Base-by-base conservation (phyloP, 2,113 vertebrate genomes). In the Emydura subglobosa region DNA sequence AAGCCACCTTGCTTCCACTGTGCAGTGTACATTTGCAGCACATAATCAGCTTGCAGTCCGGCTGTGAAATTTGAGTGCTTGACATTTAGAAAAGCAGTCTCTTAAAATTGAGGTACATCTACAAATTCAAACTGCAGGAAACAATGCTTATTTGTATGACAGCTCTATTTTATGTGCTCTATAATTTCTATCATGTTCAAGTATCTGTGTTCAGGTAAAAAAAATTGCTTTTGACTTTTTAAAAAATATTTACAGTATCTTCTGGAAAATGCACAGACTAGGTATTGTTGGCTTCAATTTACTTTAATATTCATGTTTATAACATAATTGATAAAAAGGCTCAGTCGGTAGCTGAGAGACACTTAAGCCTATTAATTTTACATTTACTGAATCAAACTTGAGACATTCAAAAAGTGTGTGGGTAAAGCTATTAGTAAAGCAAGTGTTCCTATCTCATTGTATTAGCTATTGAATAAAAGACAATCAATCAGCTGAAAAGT, bases 61-160 rank as follows among this genome's bases (percentile, higher is more conserved):
- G 93, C 93, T 96, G 96, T 7, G 59, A 85, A 65, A 79, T 76
- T 10, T 51, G 74, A 88, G 83, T 11, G 51, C 85, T n/a, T 96
- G 95, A 51, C 87, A 89, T n/a, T 79, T 54, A 82, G 44, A 89
- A 74, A 42, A 96, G 57, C 79, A 88, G 86, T 85, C 74, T 85
- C 31, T 65, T 81, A 65, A 93, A 94, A 96, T 93, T 82, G 94
- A 94, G 72, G 57, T 78, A 49, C 4, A 72, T 93, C 88, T 34
- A 65, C 34, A 17, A 42, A 53, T 11, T 83, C 90, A 68, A 91
- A 88, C 2, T 3, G 74, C 90, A 87, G 87, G 88, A 12, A 91
- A 89, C 92, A 89, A 81, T 2, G 11, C 29, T 86, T 81, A 65
- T 82, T 83, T 79, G 10, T 0, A 0, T 47, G 74, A 94, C 94